These are phyloP conservation scores for Psittacula echo DNA, from an alignment of 2,797 vertebrate species.

Conservation along the genomic window DNA sequence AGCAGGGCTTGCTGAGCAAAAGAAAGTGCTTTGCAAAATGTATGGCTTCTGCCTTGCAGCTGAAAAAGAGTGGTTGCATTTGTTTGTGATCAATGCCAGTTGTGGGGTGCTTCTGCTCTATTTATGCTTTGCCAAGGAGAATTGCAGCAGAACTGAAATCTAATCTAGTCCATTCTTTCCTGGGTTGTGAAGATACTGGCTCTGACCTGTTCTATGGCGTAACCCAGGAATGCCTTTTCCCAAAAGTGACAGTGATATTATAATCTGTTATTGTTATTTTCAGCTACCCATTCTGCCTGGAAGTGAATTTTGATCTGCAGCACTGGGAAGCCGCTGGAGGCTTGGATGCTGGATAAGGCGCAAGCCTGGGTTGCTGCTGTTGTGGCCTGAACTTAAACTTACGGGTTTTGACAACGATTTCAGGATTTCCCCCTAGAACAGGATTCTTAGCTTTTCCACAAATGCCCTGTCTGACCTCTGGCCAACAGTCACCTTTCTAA, in stretches of 20 bases:
- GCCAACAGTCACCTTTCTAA: constrained; percentile 18
- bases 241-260: neutral
- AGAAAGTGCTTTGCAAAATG: neutral
- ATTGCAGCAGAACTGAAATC: neutral
- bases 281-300: neutral
- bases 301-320: constrained; percentile 12
- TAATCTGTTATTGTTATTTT: constrained; percentile 30
- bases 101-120: neutral
- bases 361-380: neutral
- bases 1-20: neutral
- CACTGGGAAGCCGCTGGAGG: neutral
- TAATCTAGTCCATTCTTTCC: neutral
- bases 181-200: neutral
- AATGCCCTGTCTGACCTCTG: neutral
- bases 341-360: neutral
- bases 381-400: neutral
- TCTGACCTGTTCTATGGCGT: neutral
- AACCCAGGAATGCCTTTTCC: constrained; percentile 24
- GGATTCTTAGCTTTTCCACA: neutral
- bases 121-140: neutral
- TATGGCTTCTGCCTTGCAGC: neutral
- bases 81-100: neutral
- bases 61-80: neutral
- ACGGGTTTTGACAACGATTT: neutral
- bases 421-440: neutral